Conservation (phyloP, 1,140 invertebrate species). For the Gonioctena quinquepunctata region DNA sequence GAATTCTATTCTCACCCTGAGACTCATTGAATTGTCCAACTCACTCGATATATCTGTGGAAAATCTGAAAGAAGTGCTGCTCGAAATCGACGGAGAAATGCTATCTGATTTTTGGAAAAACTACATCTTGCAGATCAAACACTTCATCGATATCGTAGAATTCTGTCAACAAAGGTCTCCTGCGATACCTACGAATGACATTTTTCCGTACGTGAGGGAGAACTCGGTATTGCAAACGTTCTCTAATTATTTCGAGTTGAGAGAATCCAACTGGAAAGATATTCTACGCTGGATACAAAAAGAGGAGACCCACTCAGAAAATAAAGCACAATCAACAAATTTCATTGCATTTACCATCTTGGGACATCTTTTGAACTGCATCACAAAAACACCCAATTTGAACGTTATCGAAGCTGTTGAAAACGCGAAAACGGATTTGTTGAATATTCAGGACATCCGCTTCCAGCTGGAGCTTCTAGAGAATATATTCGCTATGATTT, state of each 20-base stretch:
- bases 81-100: conserved; percentile 14
- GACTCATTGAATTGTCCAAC: conserved; percentile 41
- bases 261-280: conserved; percentile 14
- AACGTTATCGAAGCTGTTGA: conserved; percentile 31
- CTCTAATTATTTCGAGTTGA: conserved; percentile 30
- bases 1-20: conserved; percentile 40
- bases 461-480: conserved; percentile 48
- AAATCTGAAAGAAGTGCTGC: conserved; percentile 18
- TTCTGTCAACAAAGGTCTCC: conserved; percentile 28
- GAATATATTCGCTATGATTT: conserved; percentile 45
- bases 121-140: conserved; percentile 34
- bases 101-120: conserved; percentile 35
- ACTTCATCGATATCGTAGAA: conserved; percentile 31
- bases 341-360: conserved; percentile 41
- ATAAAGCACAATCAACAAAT: conserved; percentile 19
- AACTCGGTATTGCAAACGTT: conserved; percentile 29
- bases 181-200: conserved; percentile 13
- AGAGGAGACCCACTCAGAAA: conserved; percentile 18
- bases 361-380: conserved; percentile 33
- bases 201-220: conserved; percentile 27
- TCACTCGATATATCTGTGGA: conserved; percentile 21
- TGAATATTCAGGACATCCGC: conserved; percentile 28
- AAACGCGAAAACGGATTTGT: conserved; percentile 33
- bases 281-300: conserved; percentile 7
- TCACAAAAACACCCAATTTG: conserved; percentile 20